Base-by-base conservation (phyloP, 2,888 invertebrate species). In the Lymantria dispar region DNA sequence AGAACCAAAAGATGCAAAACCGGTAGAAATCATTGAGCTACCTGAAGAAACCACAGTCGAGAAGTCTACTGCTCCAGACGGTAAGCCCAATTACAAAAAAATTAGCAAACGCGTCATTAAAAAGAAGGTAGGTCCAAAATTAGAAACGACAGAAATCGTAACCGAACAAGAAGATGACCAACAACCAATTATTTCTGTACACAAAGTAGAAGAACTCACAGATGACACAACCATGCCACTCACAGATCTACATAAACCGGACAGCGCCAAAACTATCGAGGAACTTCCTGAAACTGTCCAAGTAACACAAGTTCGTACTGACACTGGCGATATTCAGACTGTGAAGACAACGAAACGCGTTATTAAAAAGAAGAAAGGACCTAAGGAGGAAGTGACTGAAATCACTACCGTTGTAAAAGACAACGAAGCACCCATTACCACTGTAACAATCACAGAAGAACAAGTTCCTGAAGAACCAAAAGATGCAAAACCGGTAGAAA, bases 1-100 rank as follows among this genome's bases (percentile, higher is more conserved):
- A 48, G 50, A 55, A 0, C 87, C 87, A 68, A 81, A 85, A 54
- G 82, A 87, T 33, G 83, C 77, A 60, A 61, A 85, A 70, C 72
- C 88, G 60, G 62, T 86, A 64, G 76, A 84, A 52, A 62, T 84
- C 0, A 73, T 90, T 51, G 73, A 83, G 36, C 76, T 65, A 50
- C 68, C 64, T 42, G 68, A 66, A 54, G 69, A 51, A 31, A 47
- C 47, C 2, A 40, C 43, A 82, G 40, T 58, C 51, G 68, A 70
- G 54, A 72, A 75, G 51, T 60, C 68, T 29, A 39, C 64, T 47
- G 70, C 84, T 31, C 64, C 84, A 12, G 83, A 89, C 13, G 64
- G 60, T 45, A 72, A 83, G 71, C 66, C 54, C 50, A 86, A 56
- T 73, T 85, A 71, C n/a, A 65, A 54, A 36, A 62, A 57, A 41